phyloP scores from a whole-genome alignment of 2,113 vertebrate species.

The Dinomys branickii region DNA sequence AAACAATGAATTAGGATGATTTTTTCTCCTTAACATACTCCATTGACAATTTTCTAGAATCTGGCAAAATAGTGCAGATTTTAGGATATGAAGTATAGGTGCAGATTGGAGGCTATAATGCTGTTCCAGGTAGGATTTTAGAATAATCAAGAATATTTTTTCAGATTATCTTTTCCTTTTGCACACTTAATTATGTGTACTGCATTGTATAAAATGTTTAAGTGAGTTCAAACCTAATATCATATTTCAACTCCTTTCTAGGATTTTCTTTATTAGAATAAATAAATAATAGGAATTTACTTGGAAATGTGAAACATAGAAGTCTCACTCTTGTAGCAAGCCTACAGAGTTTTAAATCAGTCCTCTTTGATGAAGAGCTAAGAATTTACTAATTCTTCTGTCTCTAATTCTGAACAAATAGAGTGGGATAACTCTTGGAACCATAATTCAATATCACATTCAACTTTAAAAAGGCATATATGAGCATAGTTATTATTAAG shows the following conservation, averaged over 20 bases:
- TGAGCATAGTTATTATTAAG: neutral
- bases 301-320: neutral
- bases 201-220: neutral
- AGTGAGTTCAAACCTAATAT: neutral
- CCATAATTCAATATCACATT: neutral
- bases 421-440: neutral
- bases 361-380: neutral
- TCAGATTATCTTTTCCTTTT: neutral
- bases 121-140: neutral
- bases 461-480: neutral
- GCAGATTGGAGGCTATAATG: neutral
- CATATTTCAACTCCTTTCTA: neutral
- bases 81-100: neutral
- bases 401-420: neutral
- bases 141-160: neutral
- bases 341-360: neutral
- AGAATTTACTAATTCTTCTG: neutral
- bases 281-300: neutral
- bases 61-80: neutral
- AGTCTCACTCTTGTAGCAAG: neutral
- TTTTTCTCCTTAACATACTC: neutral
- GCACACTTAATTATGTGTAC: neutral
- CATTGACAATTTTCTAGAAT: slow-evolving; percentile 9
- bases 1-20: neutral
- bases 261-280: neutral